These are phyloP conservation scores for Porites australiensis DNA, from an alignment of 64 coral and sea anemone genomes.

Conservation along the genomic window DNA sequence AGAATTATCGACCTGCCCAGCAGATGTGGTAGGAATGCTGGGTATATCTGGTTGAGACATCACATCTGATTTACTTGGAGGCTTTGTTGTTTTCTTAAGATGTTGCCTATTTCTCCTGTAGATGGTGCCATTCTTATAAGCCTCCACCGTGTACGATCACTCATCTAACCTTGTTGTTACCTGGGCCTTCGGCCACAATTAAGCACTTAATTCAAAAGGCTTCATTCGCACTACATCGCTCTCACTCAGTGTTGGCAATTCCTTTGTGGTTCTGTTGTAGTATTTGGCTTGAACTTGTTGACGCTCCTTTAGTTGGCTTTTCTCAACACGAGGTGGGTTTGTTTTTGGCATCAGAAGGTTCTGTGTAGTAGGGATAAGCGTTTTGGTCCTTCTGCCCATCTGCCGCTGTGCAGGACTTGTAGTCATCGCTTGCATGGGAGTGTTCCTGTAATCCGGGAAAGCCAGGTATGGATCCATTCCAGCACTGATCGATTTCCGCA, in stretches of 20 bases:
- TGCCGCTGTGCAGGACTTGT: constrained; percentile 47
- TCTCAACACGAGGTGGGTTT: neutral
- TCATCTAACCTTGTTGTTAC: neutral
- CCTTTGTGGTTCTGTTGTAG: neutral
- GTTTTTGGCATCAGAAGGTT: neutral
- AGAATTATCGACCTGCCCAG: neutral
- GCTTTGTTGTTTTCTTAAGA: constrained; percentile 9
- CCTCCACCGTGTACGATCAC: constrained; percentile 50
- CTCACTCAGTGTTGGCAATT: constrained; percentile 9
- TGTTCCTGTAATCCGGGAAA: neutral
- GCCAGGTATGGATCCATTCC: constrained; percentile 35
- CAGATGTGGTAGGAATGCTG: neutral
- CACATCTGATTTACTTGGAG: neutral
- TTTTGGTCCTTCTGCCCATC: neutral
- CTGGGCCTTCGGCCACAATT: constrained; percentile 5
- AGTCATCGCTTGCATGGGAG: constrained; percentile 20
- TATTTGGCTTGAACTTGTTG: constrained; percentile 32
- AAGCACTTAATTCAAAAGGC: neutral
- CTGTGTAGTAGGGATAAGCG: neutral
- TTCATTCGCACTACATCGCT: constrained; percentile 14
- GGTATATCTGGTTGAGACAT: neutral
- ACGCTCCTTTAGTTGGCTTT: neutral
- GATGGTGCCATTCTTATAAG: constrained; percentile 8
- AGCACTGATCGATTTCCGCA: constrained; percentile 12
- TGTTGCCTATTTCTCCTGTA: constrained; percentile 56